Evolutionary conservation across 2,888 invertebrate species (phyloP).

Genomic region (Apamea crenata): DNA sequence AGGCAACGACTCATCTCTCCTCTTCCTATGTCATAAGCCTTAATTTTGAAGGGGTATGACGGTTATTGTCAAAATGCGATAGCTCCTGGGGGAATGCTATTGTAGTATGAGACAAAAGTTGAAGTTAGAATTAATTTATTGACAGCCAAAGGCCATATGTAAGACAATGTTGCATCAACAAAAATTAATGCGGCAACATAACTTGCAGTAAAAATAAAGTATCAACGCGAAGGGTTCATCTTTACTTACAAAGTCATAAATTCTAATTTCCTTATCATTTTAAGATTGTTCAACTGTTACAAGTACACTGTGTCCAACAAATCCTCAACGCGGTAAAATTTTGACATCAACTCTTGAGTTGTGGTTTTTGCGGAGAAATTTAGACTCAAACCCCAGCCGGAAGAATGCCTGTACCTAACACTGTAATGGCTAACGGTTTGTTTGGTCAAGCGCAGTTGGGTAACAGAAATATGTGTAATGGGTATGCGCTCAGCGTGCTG

Average conservation of each 20-base stretch:
- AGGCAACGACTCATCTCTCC: too few species aligned
- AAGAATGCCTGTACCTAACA: constrained; percentile 39
- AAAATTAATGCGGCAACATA: neutral
- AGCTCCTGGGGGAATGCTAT: too few species aligned
- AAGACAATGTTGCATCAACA: neutral
- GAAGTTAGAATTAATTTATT: too few species aligned
- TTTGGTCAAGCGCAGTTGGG: constrained; percentile 46
- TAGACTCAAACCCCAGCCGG: constrained; percentile 1
- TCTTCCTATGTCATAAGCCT: too few species aligned
- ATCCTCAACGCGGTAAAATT: constrained; percentile 16
- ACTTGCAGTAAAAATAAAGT: neutral
- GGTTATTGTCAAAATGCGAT: too few species aligned
- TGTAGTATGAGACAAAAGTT: too few species aligned
- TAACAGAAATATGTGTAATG: constrained; percentile 45
- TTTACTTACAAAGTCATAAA: neutral
- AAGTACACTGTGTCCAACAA: constrained; percentile 14
- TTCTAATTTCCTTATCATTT: neutral
- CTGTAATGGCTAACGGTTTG: constrained; percentile 50
- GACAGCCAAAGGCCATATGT: too few species aligned
- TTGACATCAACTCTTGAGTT: constrained; percentile 7
- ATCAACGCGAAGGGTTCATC: neutral
- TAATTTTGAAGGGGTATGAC: too few species aligned
- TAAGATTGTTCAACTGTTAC: neutral
- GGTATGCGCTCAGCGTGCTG: constrained; percentile 29
- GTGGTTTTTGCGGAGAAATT: constrained; percentile 27